These are phyloP conservation scores for Passerculus sandwichensis DNA, from an alignment of 2,797 vertebrate genomes.

Conservation along the genomic window DNA sequence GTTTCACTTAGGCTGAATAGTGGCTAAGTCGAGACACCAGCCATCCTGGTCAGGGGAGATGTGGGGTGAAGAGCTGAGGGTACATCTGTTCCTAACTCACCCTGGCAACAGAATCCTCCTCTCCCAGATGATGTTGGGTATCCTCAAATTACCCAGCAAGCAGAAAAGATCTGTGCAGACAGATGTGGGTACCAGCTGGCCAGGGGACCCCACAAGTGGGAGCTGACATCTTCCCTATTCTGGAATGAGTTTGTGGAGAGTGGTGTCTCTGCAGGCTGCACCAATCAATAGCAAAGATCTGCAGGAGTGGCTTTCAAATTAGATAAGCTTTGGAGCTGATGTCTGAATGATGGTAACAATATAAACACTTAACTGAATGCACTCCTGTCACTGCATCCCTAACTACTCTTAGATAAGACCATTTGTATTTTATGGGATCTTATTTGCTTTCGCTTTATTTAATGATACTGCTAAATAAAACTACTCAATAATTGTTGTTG, in stretches of 20 bases:
- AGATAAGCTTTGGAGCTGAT: slow-evolving; percentile 6
- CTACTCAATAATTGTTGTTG: slow-evolving; percentile 1
- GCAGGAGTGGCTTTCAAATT: slow-evolving; percentile 29
- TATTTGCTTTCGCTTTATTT: slow-evolving; percentile 34
- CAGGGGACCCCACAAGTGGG: neutral
- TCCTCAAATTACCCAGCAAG: neutral
- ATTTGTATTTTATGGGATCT: slow-evolving; percentile 31
- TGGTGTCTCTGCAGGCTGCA: neutral
- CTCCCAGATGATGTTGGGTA: neutral
- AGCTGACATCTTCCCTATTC: neutral
- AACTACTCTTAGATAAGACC: neutral
- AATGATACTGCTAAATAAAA: slow-evolving; percentile 1
- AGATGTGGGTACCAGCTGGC: neutral
- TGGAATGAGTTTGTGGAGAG: neutral
- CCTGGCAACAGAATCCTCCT: neutral
- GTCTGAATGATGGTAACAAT: slow-evolving; percentile 23
- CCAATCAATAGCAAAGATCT: slow-evolving; percentile 15
- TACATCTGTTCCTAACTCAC: neutral
- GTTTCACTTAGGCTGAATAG: neutral
- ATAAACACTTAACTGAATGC: slow-evolving; percentile 31
- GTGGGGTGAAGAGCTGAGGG: neutral
- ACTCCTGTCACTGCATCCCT: slow-evolving; percentile 24
- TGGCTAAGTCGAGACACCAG: neutral
- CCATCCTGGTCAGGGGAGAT: neutral
- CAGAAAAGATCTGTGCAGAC: neutral